Conservation (phyloP, 2,888 invertebrate genomes). For the Tachystola acroxantha region DNA sequence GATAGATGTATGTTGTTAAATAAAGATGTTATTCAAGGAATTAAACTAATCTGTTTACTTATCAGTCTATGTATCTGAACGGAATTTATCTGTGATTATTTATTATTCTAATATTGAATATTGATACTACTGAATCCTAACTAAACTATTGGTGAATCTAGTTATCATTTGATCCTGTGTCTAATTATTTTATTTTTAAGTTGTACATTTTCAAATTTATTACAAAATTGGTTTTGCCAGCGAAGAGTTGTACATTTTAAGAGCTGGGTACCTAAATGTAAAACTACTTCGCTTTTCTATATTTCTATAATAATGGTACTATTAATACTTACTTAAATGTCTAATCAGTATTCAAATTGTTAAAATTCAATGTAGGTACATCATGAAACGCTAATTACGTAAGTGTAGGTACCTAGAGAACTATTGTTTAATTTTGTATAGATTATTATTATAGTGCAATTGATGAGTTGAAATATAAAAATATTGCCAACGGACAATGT, state of each 20-base stretch:
- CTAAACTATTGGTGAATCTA: slow-evolving; percentile 19
- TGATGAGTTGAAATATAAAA: slow-evolving; percentile 73
- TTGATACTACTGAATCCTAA: neutral
- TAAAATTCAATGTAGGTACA: slow-evolving; percentile 33
- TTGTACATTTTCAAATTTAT: slow-evolving; percentile 16
- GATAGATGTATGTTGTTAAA: slow-evolving; percentile 38
- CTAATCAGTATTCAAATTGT: slow-evolving; percentile 28
- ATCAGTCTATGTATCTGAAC: slow-evolving; percentile 3
- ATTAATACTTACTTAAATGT: slow-evolving; percentile 18
- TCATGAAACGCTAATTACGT: slow-evolving; percentile 45
- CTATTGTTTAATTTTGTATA: slow-evolving; percentile 68
- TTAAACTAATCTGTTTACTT: slow-evolving; percentile 1
- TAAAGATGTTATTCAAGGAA: slow-evolving; percentile 21
- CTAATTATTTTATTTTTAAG: slow-evolving; percentile 11
- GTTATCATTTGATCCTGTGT: slow-evolving; percentile 50
- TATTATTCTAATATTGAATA: no score
- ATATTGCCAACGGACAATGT: slow-evolving; percentile 46
- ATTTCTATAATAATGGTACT: no score
- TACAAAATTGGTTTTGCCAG: slow-evolving; percentile 21
- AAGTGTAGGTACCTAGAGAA: slow-evolving; percentile 41
- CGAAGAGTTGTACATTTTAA: slow-evolving; percentile 67
- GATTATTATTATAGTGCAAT: slow-evolving; percentile 60
- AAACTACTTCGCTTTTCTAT: slow-evolving; percentile 48
- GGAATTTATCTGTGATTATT: slow-evolving; percentile 17
- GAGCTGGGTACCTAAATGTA: slow-evolving; percentile 76